Conservation (phyloP, 2,113 vertebrate species). For the Agelaius tricolor region DNA sequence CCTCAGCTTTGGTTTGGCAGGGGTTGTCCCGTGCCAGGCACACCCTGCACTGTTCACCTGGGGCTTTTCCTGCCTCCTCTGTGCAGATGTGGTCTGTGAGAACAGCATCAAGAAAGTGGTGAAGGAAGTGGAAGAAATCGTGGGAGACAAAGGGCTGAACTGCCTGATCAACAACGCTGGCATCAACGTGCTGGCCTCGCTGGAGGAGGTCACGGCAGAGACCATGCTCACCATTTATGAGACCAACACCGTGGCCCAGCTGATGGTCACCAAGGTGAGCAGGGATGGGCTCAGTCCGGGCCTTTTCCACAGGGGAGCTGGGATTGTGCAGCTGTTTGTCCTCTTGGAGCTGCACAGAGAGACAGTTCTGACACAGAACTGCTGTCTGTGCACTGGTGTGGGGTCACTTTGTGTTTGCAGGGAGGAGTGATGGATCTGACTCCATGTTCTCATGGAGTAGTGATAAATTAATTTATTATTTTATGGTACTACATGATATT, state of each 20-base stretch:
- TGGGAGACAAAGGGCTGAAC: conserved; percentile 73
- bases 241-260: conserved; percentile 73
- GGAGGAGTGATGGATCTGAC: too few species aligned
- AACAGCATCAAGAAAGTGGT: conserved; percentile 72
- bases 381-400: neutral
- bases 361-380: neutral
- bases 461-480: too few species aligned
- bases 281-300: neutral
- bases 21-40: fast-evolving
- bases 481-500: too few species aligned
- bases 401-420: too few species aligned
- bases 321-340: neutral
- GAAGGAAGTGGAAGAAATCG: conserved; percentile 60
- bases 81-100: conserved; percentile 50
- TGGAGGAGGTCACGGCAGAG: conserved; percentile 61
- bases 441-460: too few species aligned
- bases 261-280: conserved; percentile 73
- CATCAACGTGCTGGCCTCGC: neutral
- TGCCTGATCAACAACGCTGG: conserved; percentile 79
- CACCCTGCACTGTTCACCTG: neutral
- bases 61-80: neutral
- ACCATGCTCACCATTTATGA: conserved; percentile 74
- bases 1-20: neutral
- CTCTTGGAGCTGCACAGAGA: neutral
- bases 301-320: neutral